Evolutionary conservation across 2,797 vertebrate species (phyloP).

Genomic region (Hydrophis major): DNA sequence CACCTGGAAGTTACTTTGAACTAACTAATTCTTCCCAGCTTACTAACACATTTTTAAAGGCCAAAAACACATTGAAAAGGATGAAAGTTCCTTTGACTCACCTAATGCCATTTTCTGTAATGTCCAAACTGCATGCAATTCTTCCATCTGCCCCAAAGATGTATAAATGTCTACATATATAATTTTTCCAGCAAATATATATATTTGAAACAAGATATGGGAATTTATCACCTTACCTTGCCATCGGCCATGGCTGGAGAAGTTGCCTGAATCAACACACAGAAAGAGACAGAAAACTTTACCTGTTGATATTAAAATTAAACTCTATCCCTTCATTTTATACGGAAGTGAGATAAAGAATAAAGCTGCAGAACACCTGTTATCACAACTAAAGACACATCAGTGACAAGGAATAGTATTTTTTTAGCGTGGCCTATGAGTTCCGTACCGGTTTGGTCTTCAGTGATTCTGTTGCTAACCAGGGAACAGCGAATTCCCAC

Average conservation of each 20-base stretch:
- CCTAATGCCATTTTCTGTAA: background rate
- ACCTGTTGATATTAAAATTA: background rate
- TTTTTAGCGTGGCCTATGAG: background rate
- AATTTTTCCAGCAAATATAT: background rate
- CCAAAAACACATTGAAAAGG: background rate
- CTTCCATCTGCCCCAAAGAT: background rate
- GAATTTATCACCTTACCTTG: background rate
- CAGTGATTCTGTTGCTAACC: conserved; percentile 70
- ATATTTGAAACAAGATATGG: background rate
- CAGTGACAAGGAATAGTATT: background rate
- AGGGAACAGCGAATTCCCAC: conserved; percentile 81
- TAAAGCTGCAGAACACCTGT: background rate
- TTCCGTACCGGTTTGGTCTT: conserved; percentile 56
- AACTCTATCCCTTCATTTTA: background rate
- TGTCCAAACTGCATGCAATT: background rate
- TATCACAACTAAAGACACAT: background rate
- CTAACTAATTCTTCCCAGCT: background rate
- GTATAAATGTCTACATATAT: background rate
- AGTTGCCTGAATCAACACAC: background rate
- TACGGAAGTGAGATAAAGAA: background rate
- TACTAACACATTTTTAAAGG: background rate
- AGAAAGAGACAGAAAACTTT: too few relatives aligned
- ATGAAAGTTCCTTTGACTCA: background rate
- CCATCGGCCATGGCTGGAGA: background rate
- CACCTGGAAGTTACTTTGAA: background rate